Conservation (phyloP, 2,797 vertebrate species). For the Cottoperca gobio region DNA sequence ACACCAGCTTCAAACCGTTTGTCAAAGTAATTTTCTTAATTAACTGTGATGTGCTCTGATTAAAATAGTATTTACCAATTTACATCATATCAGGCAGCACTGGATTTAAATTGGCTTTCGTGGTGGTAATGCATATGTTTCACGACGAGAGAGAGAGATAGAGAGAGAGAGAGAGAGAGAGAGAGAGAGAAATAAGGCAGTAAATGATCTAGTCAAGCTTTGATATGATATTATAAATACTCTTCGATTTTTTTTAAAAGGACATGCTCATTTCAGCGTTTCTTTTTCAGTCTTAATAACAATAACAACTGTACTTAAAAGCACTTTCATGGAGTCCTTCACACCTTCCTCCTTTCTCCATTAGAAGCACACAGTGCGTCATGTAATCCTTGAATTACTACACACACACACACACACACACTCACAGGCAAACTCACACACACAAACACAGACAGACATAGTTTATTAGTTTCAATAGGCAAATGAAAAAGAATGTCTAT, state of each 20-base stretch:
- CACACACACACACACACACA: conserved; percentile 41
- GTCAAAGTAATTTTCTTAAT: conserved; percentile 81
- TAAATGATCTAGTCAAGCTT: conserved; percentile 65
- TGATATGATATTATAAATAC: conserved; percentile 53
- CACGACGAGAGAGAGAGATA: conserved; percentile 47
- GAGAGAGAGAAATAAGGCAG: conserved; percentile 56
- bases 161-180: conserved; percentile 54
- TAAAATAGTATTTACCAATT: conserved; percentile 81
- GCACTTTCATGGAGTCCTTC: conserved; percentile 66
- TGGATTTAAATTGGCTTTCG: conserved; percentile 68
- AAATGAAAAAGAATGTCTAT: conserved; percentile 81
- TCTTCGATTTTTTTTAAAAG: conserved; percentile 51
- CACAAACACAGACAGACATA: conserved; percentile 62
- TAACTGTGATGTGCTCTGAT: conserved; percentile 77
- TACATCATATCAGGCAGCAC: conserved; percentile 67
- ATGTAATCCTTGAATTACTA: conserved; percentile 72
- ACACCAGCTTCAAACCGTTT: conserved; percentile 70
- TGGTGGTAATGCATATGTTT: conserved; percentile 66
- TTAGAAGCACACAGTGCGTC: conserved; percentile 65
- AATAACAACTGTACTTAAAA: conserved; percentile 63
- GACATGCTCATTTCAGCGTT: conserved; percentile 49
- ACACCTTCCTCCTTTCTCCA: conserved; percentile 69
- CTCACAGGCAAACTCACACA: conserved; percentile 25
- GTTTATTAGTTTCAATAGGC: conserved; percentile 84
- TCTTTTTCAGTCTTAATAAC: conserved; percentile 54